Evolutionary conservation across 2,797 vertebrate genomes (phyloP).

Genomic region (Ctenosaura bakeri): DNA sequence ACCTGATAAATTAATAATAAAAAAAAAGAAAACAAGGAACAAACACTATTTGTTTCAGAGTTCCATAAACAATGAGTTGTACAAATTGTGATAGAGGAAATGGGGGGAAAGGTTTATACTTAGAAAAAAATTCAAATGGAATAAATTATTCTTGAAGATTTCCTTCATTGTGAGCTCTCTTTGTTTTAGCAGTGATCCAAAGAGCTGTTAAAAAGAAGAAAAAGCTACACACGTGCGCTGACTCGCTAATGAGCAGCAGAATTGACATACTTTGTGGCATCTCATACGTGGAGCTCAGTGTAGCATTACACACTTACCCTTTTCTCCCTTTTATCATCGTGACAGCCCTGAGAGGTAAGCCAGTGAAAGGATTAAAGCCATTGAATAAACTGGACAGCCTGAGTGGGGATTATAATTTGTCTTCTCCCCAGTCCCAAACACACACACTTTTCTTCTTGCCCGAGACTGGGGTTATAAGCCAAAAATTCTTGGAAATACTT

Average conservation of each 20-base stretch:
- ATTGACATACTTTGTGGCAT: background rate
- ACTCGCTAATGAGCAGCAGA: background rate
- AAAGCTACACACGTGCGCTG: background rate
- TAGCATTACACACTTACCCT: no score
- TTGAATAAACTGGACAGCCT: background rate
- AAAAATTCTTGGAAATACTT: no score
- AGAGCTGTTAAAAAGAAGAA: no score
- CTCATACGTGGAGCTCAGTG: no score
- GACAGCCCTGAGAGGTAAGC: background rate
- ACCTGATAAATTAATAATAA: constrained; percentile 62
- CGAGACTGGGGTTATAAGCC: no score
- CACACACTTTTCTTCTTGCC: no score
- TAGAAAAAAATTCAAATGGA: constrained; percentile 83
- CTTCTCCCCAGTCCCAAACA: no score
- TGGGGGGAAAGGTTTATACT: constrained; percentile 80
- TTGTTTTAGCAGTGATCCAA: constrained; percentile 30
- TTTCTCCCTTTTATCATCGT: no score
- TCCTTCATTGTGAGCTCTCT: constrained; percentile 72
- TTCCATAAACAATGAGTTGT: constrained; percentile 84
- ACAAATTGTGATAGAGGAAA: constrained; percentile 85
- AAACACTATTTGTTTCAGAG: constrained; percentile 81
- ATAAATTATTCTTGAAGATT: constrained; percentile 86
- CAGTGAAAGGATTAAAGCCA: background rate
- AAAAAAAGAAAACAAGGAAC: constrained; percentile 72
- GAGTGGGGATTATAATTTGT: background rate